Base-by-base conservation (phyloP, 2,797 vertebrate species). In the Gallinago nigripennis region DNA sequence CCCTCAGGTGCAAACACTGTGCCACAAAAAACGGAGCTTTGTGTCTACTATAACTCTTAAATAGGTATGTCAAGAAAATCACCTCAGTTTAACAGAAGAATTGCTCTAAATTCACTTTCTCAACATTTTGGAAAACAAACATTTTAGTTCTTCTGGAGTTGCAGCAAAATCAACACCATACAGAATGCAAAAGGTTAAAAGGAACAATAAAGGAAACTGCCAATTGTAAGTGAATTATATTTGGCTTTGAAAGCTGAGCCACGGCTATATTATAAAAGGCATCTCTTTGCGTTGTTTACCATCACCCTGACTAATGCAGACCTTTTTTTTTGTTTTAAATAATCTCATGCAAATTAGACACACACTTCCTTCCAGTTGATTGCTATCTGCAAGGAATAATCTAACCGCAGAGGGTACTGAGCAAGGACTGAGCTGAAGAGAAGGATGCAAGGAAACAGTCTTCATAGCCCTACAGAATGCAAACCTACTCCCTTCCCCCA, bases 301-400 rank as follows among this genome's bases (percentile, higher is more conserved):
- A 98, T 98, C 97, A 98, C 98, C 98, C 98, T 98, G 98, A 98
- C 98, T 98, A 98, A 98, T 98, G 98, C 97, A 98, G 97, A 98
- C 96, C 97, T 98, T 98, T 98, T 98, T 96, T 98, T 97, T 98
- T 98, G 97, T 98, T 98, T 98, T 98, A 98, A 98, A 98, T 98
- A 98, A 98, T 98, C 98, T 98, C 98, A 98, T 98, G 98, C 98
- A 98, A 98, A 98, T 98, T 98, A 98, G 98, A 98, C 98, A 98
- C 98, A 98, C 96, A 98, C 98, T 98, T 98, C 98, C 98, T 98
- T 98, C 98, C 98, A 98, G 98, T 98, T 98, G 98, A 98, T 98
- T 98, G 98, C 98, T 98, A 98, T 98, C 98, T 98, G 98, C 97
- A 97, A 98, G 97, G 98, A 98, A 98, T 98, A 98, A 98, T 98